Percentiles rank a stretch among this genome's conserved stretches.
These are phyloP conservation scores for Astyanax mexicanus DNA, from an alignment of 2,797 vertebrate species.

Conservation along the genomic window DNA sequence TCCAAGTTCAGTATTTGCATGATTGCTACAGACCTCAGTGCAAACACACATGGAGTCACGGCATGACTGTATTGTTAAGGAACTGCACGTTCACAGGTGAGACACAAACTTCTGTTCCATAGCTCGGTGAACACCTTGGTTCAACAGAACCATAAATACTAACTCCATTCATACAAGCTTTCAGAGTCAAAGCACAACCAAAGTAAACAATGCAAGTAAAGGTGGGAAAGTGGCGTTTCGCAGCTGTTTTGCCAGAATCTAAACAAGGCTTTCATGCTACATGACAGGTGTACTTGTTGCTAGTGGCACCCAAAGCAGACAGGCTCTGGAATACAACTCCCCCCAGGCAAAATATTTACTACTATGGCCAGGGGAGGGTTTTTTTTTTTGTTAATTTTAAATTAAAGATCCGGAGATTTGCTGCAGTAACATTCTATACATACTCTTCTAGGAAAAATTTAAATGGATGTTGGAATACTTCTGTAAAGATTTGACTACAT, in stretches of 20 bases:
- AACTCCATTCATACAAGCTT: constrained; percentile 2
- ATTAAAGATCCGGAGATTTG: no score
- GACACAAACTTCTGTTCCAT: neutral
- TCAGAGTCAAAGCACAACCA: neutral
- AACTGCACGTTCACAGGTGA: neutral
- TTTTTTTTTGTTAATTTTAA: neutral
- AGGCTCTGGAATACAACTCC: neutral
- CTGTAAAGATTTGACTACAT: neutral
- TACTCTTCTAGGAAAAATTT: neutral
- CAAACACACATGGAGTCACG: neutral
- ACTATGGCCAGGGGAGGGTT: neutral
- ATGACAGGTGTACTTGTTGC: neutral
- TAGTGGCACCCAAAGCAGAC: neutral
- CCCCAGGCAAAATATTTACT: neutral
- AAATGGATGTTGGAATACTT: neutral
- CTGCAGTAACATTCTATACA: no score
- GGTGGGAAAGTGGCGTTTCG: neutral
- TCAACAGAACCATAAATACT: neutral
- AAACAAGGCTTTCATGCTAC: neutral
- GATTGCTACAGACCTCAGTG: neutral
- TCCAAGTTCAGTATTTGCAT: constrained; percentile 53
- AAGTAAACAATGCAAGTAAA: neutral
- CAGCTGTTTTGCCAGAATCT: neutral
- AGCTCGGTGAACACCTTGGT: constrained; percentile 1
- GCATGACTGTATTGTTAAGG: neutral